Evolutionary conservation across 2,888 invertebrate species (phyloP).

Genomic region (Trissoscelio sp.): DNA sequence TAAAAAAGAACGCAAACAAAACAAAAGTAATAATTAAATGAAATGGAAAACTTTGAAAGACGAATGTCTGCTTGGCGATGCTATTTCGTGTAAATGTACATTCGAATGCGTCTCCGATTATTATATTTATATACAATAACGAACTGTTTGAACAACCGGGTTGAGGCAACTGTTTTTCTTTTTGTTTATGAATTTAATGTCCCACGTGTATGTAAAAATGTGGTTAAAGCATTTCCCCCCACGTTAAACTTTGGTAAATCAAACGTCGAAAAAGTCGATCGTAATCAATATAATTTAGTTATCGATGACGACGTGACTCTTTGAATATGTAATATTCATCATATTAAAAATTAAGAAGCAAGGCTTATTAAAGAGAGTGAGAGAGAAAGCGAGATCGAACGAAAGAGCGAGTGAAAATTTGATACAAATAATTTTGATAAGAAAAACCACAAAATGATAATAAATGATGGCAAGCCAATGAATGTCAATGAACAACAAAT

Average conservation of each 20-base stretch:
- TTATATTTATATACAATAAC: constrained; percentile 50
- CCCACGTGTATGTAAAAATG: constrained; percentile 36
- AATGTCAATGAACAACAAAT: constrained; percentile 22
- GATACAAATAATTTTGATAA: constrained; percentile 64
- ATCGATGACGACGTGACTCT: constrained; percentile 38
- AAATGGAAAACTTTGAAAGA: constrained; percentile 71
- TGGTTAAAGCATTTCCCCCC: constrained; percentile 28
- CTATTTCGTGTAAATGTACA: constrained; percentile 79
- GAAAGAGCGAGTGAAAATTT: constrained; percentile 33
- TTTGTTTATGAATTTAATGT: constrained; percentile 16
- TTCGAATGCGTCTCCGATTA: constrained; percentile 45
- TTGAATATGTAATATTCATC: constrained; percentile 65
- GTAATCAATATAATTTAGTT: constrained; percentile 45
- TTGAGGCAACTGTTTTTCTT: constrained; percentile 13
- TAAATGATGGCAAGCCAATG: constrained; percentile 36
- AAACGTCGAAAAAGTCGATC: constrained; percentile 47
- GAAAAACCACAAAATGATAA: constrained; percentile 34
- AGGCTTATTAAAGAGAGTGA: constrained; percentile 28
- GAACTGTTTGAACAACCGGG: constrained; percentile 32
- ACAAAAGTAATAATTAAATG: constrained; percentile 24
- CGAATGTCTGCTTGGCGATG: constrained; percentile 82
- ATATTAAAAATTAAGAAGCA: constrained; percentile 20
- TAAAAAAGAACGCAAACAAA: constrained; percentile 56
- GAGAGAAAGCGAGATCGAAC: constrained; percentile 1
- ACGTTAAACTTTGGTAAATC: constrained; percentile 40